These are phyloP conservation scores for Hemicordylus capensis DNA, from an alignment of 2,113 vertebrate genomes.

Conservation along the genomic window DNA sequence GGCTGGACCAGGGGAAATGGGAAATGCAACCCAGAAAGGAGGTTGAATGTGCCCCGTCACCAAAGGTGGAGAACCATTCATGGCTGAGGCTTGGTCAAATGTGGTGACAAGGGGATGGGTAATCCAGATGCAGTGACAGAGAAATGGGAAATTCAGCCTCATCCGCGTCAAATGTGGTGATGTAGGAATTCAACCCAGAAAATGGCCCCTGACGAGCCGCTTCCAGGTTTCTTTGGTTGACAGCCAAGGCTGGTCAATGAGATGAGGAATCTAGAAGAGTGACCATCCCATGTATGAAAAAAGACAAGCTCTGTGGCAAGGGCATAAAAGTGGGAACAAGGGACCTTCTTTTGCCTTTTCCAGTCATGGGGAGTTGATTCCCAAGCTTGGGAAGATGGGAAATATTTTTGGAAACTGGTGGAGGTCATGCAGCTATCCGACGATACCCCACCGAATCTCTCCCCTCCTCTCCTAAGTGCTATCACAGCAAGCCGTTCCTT, in stretches of 20 bases:
- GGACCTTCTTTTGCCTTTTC: background rate
- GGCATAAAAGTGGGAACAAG: background rate
- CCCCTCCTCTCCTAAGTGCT: background rate
- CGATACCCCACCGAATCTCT: background rate
- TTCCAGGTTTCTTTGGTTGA: background rate
- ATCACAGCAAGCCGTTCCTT: background rate
- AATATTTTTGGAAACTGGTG: background rate
- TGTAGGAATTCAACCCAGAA: no score
- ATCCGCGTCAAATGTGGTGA: no score
- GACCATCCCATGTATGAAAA: no score
- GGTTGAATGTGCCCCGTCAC: no score
- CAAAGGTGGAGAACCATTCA: no score
- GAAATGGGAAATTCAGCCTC: no score
- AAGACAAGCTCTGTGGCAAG: no score
- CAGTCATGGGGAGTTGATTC: no score
- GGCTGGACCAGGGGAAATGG: background rate
- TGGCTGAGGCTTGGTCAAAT: no score
- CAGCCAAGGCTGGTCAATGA: background rate
- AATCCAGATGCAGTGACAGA: no score
- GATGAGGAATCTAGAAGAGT: background rate
- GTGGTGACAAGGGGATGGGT: no score
- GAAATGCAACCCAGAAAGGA: background rate
- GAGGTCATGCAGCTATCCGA: background rate
- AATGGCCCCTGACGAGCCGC: no score
- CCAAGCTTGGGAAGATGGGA: background rate